These are phyloP conservation scores for Leptothorax acervorum DNA, from an alignment of 2,888 invertebrate genomes.

Conservation along the genomic window DNA sequence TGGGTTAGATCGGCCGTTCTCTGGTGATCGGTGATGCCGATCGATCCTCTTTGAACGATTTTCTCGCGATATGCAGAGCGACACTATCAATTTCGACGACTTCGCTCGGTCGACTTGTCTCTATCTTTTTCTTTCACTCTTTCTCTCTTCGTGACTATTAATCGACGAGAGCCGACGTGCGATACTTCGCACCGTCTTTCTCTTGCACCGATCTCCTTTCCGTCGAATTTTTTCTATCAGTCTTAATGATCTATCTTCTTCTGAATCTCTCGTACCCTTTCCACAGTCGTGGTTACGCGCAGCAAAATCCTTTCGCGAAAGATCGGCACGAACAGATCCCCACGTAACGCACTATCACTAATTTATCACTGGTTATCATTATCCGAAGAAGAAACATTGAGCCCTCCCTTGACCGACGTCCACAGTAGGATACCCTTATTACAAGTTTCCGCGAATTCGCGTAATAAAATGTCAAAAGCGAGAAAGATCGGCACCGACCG, in stretches of 20 bases:
- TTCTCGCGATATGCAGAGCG: slow-evolving; percentile 61
- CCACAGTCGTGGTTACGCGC: slow-evolving; percentile 67
- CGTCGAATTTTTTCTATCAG: background rate
- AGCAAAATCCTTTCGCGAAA: slow-evolving; percentile 46
- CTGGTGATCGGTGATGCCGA: background rate
- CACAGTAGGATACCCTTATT: background rate
- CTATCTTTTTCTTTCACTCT: background rate
- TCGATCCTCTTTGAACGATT: slow-evolving; percentile 62
- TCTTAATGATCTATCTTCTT: slow-evolving; percentile 34
- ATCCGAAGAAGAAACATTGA: slow-evolving; percentile 12
- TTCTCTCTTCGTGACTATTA: slow-evolving; percentile 69
- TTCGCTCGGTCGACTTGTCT: slow-evolving; percentile 58
- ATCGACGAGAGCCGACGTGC: slow-evolving; percentile 74
- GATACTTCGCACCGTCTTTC: slow-evolving; percentile 71
- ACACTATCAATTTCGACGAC: slow-evolving; percentile 70
- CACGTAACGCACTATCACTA: slow-evolving; percentile 28
- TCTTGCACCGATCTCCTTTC: background rate
- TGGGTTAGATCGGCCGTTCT: slow-evolving; percentile 46
- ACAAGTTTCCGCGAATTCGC: background rate
- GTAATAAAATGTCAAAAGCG: background rate
- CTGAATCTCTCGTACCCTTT: slow-evolving; percentile 64
- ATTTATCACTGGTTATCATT: slow-evolving; percentile 48
- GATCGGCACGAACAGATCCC: slow-evolving; percentile 15
- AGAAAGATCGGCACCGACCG: background rate
- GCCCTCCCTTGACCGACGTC: background rate